These are phyloP conservation scores for Rhyzopertha dominica DNA, from an alignment of 1,140 invertebrate genomes.

Conservation along the genomic window DNA sequence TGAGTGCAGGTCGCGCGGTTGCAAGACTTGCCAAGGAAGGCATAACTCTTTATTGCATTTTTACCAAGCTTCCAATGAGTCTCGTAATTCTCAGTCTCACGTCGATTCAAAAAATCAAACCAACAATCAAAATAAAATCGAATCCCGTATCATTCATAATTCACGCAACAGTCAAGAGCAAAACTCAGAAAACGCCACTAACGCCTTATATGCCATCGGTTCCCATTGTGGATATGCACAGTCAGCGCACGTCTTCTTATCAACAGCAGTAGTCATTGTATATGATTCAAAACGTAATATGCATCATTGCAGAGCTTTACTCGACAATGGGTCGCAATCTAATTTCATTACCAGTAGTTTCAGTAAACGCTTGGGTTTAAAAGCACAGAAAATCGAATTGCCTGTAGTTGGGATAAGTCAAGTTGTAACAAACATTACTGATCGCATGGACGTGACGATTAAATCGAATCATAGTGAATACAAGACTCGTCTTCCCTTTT, in stretches of 20 bases:
- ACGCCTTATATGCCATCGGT: too few relatives aligned
- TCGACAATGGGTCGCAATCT: slow-evolving; percentile 13
- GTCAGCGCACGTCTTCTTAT: slow-evolving; percentile 14
- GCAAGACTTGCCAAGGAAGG: background rate
- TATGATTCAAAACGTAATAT: slow-evolving; percentile 1
- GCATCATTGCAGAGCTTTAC: background rate
- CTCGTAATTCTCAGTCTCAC: background rate
- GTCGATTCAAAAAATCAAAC: too few relatives aligned
- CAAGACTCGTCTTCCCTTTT: slow-evolving; percentile 10
- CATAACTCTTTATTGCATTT: background rate
- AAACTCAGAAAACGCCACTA: too few relatives aligned
- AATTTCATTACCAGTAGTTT: slow-evolving; percentile 13
- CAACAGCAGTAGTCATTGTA: slow-evolving; percentile 7
- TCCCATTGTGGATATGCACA: too few relatives aligned
- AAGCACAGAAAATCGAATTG: slow-evolving; percentile 5
- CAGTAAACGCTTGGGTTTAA: slow-evolving; percentile 3
- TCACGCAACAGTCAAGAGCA: too few relatives aligned
- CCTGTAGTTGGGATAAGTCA: slow-evolving; percentile 14
- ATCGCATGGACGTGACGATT: slow-evolving; percentile 1
- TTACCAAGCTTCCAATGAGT: background rate
- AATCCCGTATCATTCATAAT: too few relatives aligned
- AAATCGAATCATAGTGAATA: slow-evolving; percentile 4
- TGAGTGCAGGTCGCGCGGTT: too few relatives aligned
- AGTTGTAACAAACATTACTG: slow-evolving; percentile 3
- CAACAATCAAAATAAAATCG: too few relatives aligned